These are phyloP conservation scores for Eupithecia insigniata DNA, from an alignment of 2,888 invertebrate genomes.

Conservation along the genomic window DNA sequence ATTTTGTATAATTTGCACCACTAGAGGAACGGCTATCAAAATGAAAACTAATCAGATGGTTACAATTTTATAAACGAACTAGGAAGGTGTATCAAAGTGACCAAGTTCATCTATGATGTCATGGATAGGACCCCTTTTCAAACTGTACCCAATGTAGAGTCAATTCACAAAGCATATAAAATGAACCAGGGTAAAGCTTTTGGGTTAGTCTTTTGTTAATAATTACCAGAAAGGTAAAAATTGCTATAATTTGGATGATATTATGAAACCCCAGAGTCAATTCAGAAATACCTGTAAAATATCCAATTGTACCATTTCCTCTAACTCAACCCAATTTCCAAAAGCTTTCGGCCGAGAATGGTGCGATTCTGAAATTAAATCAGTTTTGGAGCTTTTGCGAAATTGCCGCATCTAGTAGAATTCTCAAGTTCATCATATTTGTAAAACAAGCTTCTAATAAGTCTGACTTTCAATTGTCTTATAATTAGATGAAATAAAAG, in stretches of 20 bases:
- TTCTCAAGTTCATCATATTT: conserved; percentile 3
- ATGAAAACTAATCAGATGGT: background rate
- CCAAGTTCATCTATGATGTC: background rate
- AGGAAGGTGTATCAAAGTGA: background rate
- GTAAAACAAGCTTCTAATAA: background rate
- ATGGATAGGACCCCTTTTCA: conserved; percentile 34
- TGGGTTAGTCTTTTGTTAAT: conserved; percentile 39
- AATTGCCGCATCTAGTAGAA: conserved; percentile 51
- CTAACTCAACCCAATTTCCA: conserved; percentile 74
- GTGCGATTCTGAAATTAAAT: conserved; percentile 80
- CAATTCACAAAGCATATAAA: conserved; percentile 51
- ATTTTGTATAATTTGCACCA: background rate
- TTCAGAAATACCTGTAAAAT: conserved; percentile 75
- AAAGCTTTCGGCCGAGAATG: conserved; percentile 73
- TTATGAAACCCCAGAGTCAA: conserved; percentile 70
- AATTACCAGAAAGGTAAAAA: conserved; percentile 34
- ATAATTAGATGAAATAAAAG: background rate
- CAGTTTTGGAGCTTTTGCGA: conserved; percentile 68
- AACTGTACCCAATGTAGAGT: conserved; percentile 48
- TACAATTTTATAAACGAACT: background rate
- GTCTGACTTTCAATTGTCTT: background rate
- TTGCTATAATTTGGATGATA: conserved; percentile 41
- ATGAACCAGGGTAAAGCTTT: conserved; percentile 49
- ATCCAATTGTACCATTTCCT: conserved; percentile 81
- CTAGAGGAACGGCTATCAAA: conserved; percentile 4